These are phyloP conservation scores for Talpa occidentalis DNA, from an alignment of 2,113 vertebrate genomes.

Conservation along the genomic window DNA sequence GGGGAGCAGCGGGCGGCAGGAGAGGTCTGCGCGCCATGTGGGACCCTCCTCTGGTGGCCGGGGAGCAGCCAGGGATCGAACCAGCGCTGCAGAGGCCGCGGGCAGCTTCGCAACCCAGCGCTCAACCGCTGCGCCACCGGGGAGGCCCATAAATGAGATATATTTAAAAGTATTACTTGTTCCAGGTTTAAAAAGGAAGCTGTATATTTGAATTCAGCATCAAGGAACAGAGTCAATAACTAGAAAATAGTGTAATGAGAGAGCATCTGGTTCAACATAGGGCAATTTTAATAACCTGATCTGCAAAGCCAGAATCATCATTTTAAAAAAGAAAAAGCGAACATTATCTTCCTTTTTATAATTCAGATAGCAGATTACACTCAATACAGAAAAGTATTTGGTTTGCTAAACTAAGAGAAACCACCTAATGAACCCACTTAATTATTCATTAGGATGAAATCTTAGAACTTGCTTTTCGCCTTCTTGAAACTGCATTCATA, in stretches of 20 bases:
- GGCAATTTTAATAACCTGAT: background rate
- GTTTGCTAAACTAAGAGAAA: conserved; percentile 46
- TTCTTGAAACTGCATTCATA: conserved; percentile 6
- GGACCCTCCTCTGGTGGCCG: no score
- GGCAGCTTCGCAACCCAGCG: no score
- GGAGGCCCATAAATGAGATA: conserved; percentile 4
- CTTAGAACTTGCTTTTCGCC: background rate
- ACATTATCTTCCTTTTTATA: background rate
- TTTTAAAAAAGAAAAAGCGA: background rate
- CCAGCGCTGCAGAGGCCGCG: no score
- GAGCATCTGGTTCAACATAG: background rate
- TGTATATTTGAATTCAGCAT: background rate
- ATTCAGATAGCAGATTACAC: conserved; percentile 26
- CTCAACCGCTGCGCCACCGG: no score
- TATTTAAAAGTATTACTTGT: background rate
- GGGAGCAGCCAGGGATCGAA: no score
- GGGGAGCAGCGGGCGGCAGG: no score
- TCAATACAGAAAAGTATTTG: background rate
- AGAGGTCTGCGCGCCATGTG: no score
- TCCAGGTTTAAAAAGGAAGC: conserved; percentile 1
- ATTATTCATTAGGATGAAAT: conserved; percentile 54
- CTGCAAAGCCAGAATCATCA: background rate
- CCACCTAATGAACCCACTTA: background rate
- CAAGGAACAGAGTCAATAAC: conserved; percentile 5
- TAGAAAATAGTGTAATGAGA: conserved; percentile 19